phyloP scores from a whole-genome alignment of 2,113 vertebrate species.

The crab-eating macaque (Macaca fascicularis) region DNA sequence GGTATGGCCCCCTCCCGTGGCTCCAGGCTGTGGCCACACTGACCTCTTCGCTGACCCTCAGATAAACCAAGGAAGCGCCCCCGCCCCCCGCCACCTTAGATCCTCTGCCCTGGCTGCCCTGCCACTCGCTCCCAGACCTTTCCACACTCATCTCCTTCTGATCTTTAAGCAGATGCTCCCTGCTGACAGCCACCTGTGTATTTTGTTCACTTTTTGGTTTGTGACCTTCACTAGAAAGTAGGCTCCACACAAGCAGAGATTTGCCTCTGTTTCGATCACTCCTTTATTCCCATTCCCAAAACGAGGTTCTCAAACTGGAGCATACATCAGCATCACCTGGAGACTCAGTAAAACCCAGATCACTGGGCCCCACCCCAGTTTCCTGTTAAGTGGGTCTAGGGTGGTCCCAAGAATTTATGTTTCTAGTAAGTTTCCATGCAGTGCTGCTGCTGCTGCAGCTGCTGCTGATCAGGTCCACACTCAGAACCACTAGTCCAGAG shows the following conservation, averaged over 20 bases:
- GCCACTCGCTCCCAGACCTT: fast-evolving
- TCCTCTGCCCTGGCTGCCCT: background rate
- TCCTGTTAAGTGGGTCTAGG: background rate
- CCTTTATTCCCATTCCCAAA: background rate
- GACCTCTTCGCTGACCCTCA: background rate
- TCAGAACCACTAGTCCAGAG: background rate
- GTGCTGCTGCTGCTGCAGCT: background rate
- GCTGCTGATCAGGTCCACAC: fast-evolving
- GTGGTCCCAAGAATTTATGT: background rate
- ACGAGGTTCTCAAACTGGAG: background rate
- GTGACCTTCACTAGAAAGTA: background rate
- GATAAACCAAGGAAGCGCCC: background rate
- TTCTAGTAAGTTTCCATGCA: background rate
- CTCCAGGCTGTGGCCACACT: background rate
- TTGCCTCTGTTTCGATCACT: background rate
- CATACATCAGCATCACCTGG: fast-evolving
- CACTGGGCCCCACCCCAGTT: background rate
- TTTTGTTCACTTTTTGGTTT: background rate
- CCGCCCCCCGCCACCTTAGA: fast-evolving
- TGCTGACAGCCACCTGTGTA: background rate
- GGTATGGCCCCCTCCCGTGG: background rate
- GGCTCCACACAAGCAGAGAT: background rate
- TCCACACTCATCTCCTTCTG: background rate
- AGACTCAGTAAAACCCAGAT: background rate
- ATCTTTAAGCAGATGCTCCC: background rate